Percentiles rank a stretch among this genome's conserved stretches.
Evolutionary conservation across 2,797 vertebrate species (phyloP).

Genomic region (Kryptolebias ocellatus): DNA sequence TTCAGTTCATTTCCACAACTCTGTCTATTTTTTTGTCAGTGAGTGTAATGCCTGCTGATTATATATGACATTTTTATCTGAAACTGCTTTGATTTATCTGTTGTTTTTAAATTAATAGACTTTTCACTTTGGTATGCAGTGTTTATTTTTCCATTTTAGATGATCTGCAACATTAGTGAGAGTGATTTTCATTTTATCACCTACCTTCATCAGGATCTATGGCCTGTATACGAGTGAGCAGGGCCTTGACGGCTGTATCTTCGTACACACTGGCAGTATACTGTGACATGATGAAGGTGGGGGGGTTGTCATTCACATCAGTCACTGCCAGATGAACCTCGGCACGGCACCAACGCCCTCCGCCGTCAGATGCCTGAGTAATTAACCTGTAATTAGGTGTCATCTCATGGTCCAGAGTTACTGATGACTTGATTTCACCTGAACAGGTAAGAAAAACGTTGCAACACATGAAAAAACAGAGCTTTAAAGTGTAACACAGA

Average conservation of each 20-base stretch:
- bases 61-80: no score
- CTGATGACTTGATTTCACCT: slow-evolving; percentile 92
- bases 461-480: background rate
- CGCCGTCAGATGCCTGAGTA: slow-evolving; percentile 90
- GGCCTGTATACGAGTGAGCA: slow-evolving; percentile 93
- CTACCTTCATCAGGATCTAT: slow-evolving; percentile 93
- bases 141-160: background rate
- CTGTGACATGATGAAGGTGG: slow-evolving; percentile 86
- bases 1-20: no score
- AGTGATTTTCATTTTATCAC: slow-evolving; percentile 64
- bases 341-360: slow-evolving; percentile 89
- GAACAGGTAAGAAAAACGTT: slow-evolving; percentile 24
- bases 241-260: slow-evolving; percentile 91
- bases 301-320: slow-evolving; percentile 97
- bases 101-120: no score
- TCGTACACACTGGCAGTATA: slow-evolving; percentile 91
- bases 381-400: slow-evolving; percentile 85
- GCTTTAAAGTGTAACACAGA: slow-evolving; percentile 3
- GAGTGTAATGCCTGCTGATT: no score
- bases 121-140: no score
- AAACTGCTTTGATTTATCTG: no score
- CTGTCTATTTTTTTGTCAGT: no score
- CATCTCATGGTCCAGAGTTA: slow-evolving; percentile 87
- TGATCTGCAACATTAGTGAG: background rate
- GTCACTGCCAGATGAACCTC: slow-evolving; percentile 85